Base-by-base conservation (phyloP, 2,113 vertebrate species). In the Suricata suricatta region DNA sequence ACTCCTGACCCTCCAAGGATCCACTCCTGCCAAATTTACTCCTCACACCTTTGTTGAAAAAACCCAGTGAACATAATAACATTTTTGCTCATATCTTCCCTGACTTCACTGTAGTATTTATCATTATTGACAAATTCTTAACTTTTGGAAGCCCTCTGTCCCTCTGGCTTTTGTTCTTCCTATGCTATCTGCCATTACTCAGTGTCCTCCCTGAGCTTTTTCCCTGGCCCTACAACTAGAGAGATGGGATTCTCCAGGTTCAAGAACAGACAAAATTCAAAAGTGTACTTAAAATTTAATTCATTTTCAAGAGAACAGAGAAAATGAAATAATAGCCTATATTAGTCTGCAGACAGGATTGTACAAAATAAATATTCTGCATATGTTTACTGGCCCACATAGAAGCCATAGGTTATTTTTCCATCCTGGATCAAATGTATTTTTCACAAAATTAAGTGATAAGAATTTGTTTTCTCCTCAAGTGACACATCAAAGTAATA, bases 381-480 rank as follows among this genome's bases (percentile, higher is more conserved):
- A 9, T n/a, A 11, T 88, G 44, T 80, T 80, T 68, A 88, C 31
- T 44, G 27, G 35, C 21, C 47, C 14, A 83, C 23, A 74, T 3
- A 91, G 31, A 92, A 54, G 21, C 27, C 7, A 88, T 3, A 64
- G n/a, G 29, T 88, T 86, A 52, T 72, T 68, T 92, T 91, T 50
- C 15, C 7, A 86, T 60, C 5, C 12, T 68, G 12, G 38, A 83
- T 90, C 29, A 96, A 96, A 76, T 64, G 66, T 31, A 74, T 11
- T 76, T 90, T 95, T 88, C 9, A 68, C 27, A 74, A 95, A 94
- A 93, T 68, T 52, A 97, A 88, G 35, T 93, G 47, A 27, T 77
- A 96, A 71, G 25, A 82, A 72, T 68, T 44, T 95, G 10, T 41
- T 25, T 96, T 80, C 66, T 83, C 86, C 29, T 92, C 38, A 90